These are phyloP conservation scores for Rhopalosiphum nymphaeae DNA, from an alignment of 2,888 invertebrate species.

Conservation along the genomic window DNA sequence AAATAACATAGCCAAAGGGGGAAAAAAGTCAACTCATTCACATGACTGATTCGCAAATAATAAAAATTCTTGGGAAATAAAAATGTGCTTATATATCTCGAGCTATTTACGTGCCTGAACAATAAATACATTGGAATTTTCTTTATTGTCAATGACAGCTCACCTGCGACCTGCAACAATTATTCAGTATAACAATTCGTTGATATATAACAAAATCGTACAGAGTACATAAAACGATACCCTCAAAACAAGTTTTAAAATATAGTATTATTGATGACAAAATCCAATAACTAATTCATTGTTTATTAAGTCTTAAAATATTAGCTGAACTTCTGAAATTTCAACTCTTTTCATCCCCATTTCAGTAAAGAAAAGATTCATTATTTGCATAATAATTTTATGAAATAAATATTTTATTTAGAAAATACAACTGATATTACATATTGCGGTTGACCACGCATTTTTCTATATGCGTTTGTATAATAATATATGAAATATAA, in stretches of 20 bases:
- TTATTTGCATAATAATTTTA: neutral
- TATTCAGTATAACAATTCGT: conserved; percentile 21
- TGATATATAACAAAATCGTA: neutral
- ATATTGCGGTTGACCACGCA: neutral
- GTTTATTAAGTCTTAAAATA: neutral
- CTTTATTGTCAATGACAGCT: conserved; percentile 12
- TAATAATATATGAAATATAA: neutral
- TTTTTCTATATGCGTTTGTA: neutral
- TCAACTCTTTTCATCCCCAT: neutral
- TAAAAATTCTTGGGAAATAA: conserved; percentile 27
- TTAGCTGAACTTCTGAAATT: neutral
- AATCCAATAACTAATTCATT: neutral
- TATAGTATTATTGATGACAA: neutral
- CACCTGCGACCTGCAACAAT: conserved; percentile 36
- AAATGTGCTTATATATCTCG: neutral
- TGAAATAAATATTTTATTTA: neutral
- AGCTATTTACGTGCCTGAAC: conserved; percentile 26
- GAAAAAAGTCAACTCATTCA: conserved; percentile 33
- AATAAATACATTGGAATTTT: conserved; percentile 26
- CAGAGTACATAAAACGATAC: neutral
- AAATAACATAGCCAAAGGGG: conserved; percentile 5
- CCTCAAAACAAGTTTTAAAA: conserved; percentile 14
- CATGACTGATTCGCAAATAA: conserved; percentile 17
- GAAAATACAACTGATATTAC: neutral
- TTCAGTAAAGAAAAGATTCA: neutral